These are phyloP conservation scores for Psophia crepitans DNA, from an alignment of 2,113 vertebrate genomes.

Conservation along the genomic window DNA sequence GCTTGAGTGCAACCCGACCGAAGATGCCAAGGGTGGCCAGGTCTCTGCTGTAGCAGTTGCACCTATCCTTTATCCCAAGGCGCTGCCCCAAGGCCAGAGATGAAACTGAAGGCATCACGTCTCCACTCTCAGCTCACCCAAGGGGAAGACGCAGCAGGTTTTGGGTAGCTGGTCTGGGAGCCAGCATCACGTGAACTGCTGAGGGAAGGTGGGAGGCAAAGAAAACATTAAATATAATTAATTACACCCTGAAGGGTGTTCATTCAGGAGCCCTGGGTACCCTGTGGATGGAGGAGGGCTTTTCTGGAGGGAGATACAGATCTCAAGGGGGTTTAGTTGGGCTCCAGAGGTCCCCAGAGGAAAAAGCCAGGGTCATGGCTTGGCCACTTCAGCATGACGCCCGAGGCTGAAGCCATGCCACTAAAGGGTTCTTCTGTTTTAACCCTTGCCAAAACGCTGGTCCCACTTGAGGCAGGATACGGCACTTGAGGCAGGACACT, in stretches of 20 bases:
- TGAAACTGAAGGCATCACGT: not conserved
- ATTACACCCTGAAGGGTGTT: not conserved
- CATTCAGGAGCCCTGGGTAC: not conserved
- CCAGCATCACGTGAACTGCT: not conserved
- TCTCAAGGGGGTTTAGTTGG: not conserved
- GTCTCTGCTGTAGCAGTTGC: not conserved
- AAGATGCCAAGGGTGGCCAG: not conserved
- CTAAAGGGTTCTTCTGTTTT: not conserved
- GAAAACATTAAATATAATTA: not conserved
- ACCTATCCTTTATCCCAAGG: fast-evolving
- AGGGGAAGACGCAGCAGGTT: not conserved
- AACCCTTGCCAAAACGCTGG: not conserved
- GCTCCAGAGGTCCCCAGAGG: not conserved
- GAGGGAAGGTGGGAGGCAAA: not conserved
- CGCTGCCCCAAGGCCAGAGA: not conserved
- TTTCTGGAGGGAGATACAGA: not conserved
- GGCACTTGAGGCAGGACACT: too few relatives aligned
- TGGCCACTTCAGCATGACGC: not conserved
- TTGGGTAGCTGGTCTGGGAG: not conserved
- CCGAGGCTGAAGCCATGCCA: not conserved
- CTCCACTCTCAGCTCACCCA: not conserved
- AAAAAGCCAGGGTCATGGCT: not conserved
- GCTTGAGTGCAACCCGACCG: not conserved
- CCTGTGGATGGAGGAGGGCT: not conserved
- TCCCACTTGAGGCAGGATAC: not conserved